Evolutionary conservation across 2,113 vertebrate genomes (phyloP).

Genomic region (Stigmatopora argus): DNA sequence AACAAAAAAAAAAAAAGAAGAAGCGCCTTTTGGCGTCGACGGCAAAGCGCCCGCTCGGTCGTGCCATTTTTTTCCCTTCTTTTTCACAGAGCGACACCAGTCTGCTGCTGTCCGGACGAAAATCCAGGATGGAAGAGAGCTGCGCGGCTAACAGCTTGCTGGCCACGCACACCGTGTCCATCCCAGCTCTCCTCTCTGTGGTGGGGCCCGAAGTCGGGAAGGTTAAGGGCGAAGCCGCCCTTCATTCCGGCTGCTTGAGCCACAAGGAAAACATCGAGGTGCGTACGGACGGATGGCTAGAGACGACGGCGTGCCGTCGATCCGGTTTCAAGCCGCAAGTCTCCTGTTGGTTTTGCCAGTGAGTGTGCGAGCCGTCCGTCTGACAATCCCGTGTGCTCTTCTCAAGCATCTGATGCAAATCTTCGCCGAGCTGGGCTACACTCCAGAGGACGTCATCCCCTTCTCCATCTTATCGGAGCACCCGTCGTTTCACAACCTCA

Average conservation of each 20-base stretch:
- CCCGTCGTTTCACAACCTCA: conserved; percentile 73
- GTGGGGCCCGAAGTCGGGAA: conserved; percentile 60
- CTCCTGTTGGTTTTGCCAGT: no score
- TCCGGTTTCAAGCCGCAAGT: no score
- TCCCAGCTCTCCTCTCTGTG: conserved; percentile 71
- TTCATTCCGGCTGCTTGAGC: conserved; percentile 39
- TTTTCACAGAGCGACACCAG: conserved; percentile 55
- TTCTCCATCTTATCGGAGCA: conserved; percentile 75
- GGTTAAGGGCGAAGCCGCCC: conserved; percentile 43
- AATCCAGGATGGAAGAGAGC: conserved; percentile 21
- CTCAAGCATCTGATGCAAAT: conserved; percentile 60
- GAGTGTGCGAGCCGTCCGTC: no score
- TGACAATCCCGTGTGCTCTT: neutral
- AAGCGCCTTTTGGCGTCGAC: neutral
- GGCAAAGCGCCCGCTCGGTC: no score
- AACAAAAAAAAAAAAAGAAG: no score
- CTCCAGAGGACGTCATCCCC: conserved; percentile 61
- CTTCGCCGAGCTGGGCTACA: conserved; percentile 72
- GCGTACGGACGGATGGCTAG: no score
- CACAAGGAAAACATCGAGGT: conserved; percentile 69
- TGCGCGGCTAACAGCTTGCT: conserved; percentile 1
- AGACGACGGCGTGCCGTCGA: no score
- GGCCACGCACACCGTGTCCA: conserved; percentile 60
- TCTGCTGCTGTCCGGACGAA: conserved; percentile 28
- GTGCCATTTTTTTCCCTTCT: conserved; percentile 3